phyloP scores from a whole-genome alignment of 2,113 vertebrate genomes.

The Melanocharis versteri region DNA sequence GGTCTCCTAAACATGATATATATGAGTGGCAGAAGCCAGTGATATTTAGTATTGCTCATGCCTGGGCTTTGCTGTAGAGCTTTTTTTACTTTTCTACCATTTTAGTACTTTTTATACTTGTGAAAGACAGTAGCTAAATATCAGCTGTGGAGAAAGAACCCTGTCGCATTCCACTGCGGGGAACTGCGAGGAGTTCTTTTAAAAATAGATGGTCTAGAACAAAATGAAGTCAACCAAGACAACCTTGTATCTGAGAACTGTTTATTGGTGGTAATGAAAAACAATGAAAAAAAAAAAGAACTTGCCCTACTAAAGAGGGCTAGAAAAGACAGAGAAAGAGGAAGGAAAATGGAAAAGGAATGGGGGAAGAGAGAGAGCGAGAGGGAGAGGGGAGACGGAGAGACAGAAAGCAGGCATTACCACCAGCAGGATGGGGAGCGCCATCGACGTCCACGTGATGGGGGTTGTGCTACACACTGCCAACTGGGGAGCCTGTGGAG shows the following conservation, averaged over 20 bases:
- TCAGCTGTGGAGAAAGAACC: not conserved
- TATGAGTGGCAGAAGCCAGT: not conserved
- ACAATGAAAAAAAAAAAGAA: not conserved
- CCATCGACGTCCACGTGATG: no score
- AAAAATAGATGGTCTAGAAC: not conserved
- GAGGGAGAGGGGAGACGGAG: not conserved
- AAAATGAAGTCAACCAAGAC: not conserved
- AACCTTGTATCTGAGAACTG: not conserved
- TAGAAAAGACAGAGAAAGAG: not conserved
- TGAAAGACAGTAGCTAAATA: not conserved
- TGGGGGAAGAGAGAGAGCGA: not conserved
- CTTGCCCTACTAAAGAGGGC: no score
- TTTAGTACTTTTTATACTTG: not conserved
- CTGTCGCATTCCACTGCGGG: rapidly evolving
- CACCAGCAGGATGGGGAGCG: not conserved
- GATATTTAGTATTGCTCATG: not conserved
- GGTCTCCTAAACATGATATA: not conserved
- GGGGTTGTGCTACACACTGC: not conserved
- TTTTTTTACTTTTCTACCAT: not conserved
- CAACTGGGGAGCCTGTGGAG: not conserved
- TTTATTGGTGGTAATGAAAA: not conserved
- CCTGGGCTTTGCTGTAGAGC: not conserved
- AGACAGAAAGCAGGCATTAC: not conserved
- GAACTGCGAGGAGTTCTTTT: not conserved
- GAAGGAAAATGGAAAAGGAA: not conserved